A percentile compares a stretch with the other conserved stretches of the same genome.
These are phyloP conservation scores for Clepsis dumicolana DNA, from an alignment of 2,888 invertebrate species.

Conservation along the genomic window DNA sequence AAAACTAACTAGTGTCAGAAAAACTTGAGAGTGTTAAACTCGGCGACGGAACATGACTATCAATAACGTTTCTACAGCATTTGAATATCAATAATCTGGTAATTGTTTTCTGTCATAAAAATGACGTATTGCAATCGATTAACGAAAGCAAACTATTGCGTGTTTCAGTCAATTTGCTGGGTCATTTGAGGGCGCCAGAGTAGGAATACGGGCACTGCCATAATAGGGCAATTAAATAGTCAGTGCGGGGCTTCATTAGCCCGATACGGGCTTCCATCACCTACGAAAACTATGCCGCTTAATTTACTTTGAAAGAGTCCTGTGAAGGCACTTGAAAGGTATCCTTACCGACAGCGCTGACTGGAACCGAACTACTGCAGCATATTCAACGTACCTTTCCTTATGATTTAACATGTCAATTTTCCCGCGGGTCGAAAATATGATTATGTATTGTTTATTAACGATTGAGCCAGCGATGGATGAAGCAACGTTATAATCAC, in stretches of 20 bases:
- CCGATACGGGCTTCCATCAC: conserved; percentile 55
- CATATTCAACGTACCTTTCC: neutral
- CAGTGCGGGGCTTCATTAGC: conserved; percentile 75
- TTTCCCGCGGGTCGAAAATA: neutral
- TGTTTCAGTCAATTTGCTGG: conserved; percentile 81
- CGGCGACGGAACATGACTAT: conserved; percentile 4
- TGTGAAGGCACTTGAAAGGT: conserved; percentile 4
- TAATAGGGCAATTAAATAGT: conserved; percentile 77
- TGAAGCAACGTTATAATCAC: neutral
- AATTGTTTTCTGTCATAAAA: conserved; percentile 28
- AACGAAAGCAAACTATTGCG: conserved; percentile 70
- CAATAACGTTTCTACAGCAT: neutral
- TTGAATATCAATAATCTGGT: conserved; percentile 28
- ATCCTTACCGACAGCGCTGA: conserved; percentile 6
- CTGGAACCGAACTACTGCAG: neutral
- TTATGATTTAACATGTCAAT: neutral
- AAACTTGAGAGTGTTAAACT: too few species aligned
- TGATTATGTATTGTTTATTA: conserved; percentile 5
- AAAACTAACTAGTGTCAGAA: too few species aligned
- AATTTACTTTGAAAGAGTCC: conserved; percentile 11
- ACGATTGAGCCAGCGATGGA: neutral
- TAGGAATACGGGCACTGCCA: conserved; percentile 71
- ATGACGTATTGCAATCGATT: conserved; percentile 46
- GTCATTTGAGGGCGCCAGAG: conserved; percentile 75
- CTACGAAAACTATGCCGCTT: conserved; percentile 46